Conservation (phyloP, 2,113 vertebrate genomes). For the Gila orcuttii region DNA sequence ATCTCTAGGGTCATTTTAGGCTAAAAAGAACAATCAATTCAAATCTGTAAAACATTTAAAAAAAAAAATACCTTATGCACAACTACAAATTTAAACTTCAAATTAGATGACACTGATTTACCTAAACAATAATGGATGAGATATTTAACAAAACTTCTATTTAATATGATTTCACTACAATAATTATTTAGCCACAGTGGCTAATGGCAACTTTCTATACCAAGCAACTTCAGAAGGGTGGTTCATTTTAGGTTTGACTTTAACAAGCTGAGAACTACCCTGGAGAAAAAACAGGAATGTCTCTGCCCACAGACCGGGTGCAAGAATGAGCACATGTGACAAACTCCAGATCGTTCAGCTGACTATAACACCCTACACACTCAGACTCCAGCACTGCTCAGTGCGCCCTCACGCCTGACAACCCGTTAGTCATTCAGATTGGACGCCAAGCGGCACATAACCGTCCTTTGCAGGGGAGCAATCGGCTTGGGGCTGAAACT, state of each 20-base stretch:
- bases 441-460: slow-evolving; percentile 52
- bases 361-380: slow-evolving; percentile 62
- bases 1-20: neutral
- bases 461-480: slow-evolving; percentile 57
- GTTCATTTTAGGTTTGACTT: slow-evolving; percentile 16
- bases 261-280: slow-evolving; percentile 58
- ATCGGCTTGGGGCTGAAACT: slow-evolving; percentile 39
- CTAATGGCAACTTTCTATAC: neutral
- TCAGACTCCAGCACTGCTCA: slow-evolving; percentile 58
- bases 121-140: neutral
- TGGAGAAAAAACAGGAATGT: slow-evolving; percentile 46
- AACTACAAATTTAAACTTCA: neutral
- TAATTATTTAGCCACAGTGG: neutral
- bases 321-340: slow-evolving; percentile 79
- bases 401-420: slow-evolving; percentile 59
- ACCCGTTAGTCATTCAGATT: slow-evolving; percentile 71
- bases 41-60: neutral
- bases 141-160: neutral
- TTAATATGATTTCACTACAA: neutral
- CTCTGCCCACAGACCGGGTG: slow-evolving; percentile 64
- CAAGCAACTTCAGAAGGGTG: neutral
- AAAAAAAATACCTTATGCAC: neutral
- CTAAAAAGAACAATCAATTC: neutral
- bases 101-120: neutral
- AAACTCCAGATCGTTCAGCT: slow-evolving; percentile 70